Conservation (phyloP, 2,797 vertebrate genomes). For the Dipus sagitta region DNA sequence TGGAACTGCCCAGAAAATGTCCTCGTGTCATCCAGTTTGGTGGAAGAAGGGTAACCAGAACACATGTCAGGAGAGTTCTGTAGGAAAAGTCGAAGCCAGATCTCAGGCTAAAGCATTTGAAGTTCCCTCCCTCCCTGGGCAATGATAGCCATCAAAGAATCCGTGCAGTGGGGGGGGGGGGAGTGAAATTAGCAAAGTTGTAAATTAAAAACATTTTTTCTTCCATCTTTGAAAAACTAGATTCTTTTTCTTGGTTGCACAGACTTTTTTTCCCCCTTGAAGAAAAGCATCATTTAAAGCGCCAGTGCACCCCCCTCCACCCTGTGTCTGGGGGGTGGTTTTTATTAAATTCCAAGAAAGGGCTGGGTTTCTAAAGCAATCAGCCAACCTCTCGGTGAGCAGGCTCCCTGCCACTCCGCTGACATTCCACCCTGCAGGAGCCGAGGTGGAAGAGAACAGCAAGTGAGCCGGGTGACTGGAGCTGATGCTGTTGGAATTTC, state of each 20-base stretch:
- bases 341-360: conserved; percentile 83
- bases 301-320: conserved; percentile 47
- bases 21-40: background rate
- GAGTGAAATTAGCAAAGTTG: conserved; percentile 74
- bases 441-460: conserved; percentile 84
- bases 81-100: conserved; percentile 31
- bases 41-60: conserved; percentile 12
- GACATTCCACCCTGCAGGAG: conserved; percentile 84
- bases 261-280: conserved; percentile 9
- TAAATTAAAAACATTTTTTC: conserved; percentile 78
- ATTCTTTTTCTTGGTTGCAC: conserved; percentile 64
- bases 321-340: conserved; percentile 70
- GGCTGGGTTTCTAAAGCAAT: conserved; percentile 82
- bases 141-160: conserved; percentile 72
- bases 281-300: conserved; percentile 74
- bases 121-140: background rate
- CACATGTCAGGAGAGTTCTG: background rate
- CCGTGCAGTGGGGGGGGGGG: background rate
- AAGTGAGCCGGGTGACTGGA: conserved; percentile 47
- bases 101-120: conserved; percentile 54
- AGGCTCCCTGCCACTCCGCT: conserved; percentile 85
- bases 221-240: conserved; percentile 66
- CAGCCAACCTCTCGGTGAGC: conserved; percentile 78
- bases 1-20: background rate
- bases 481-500: conserved; percentile 33